Percentiles rank a stretch among this genome's conserved stretches.
These are phyloP conservation scores for Danio jaintianensis DNA, from an alignment of 2,797 vertebrate genomes.

Conservation along the genomic window DNA sequence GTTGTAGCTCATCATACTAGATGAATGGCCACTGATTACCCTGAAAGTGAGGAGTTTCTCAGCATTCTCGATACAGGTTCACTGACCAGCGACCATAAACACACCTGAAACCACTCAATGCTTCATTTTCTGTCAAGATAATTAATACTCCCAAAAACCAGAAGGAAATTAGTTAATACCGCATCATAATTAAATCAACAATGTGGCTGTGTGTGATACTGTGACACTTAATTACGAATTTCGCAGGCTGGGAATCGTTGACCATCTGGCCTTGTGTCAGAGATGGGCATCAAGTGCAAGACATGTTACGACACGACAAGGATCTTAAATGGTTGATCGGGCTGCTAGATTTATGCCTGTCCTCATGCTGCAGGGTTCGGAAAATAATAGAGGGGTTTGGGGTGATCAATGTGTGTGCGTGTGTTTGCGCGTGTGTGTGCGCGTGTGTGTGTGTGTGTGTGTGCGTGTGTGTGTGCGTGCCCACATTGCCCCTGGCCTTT, in stretches of 20 bases:
- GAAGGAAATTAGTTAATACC: not conserved
- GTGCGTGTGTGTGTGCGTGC: constrained; percentile 40
- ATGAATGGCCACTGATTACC: not conserved
- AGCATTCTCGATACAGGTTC: not conserved
- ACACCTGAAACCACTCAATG: not conserved
- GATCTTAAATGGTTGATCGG: constrained; percentile 16
- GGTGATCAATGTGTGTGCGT: constrained; percentile 51
- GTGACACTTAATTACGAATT: not conserved
- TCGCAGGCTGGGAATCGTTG: not conserved
- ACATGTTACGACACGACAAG: constrained; percentile 29
- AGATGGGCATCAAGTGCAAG: constrained; percentile 9
- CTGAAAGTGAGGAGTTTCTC: not conserved
- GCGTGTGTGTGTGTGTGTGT: too few relatives aligned
- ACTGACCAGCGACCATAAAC: not conserved
- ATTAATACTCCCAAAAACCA: not conserved
- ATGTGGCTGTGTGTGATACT: not conserved
- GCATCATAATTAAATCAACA: constrained; percentile 14
- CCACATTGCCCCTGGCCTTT: constrained; percentile 39
- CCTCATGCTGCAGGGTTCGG: constrained; percentile 9
- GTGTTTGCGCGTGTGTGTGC: constrained; percentile 41
- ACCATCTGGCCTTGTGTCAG: constrained; percentile 27
- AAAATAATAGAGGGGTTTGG: constrained; percentile 23
- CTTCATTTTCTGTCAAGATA: constrained; percentile 17
- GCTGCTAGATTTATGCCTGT: constrained; percentile 35
- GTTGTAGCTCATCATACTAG: not conserved